These are phyloP conservation scores for Chelonoidis abingdonii DNA, from an alignment of 2,113 vertebrate genomes.

Conservation along the genomic window DNA sequence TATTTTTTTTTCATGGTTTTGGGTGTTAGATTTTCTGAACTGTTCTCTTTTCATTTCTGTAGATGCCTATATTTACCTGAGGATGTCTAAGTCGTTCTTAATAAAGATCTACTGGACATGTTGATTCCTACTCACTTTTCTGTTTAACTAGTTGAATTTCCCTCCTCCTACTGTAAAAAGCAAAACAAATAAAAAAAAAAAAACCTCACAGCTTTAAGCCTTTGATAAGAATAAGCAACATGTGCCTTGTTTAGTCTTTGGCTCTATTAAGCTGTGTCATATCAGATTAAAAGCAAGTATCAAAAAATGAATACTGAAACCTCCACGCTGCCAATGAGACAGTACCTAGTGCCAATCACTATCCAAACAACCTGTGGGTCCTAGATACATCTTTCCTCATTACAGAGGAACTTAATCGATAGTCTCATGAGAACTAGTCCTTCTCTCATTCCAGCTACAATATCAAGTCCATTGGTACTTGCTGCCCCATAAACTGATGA, in stretches of 20 bases:
- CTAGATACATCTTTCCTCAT: slow-evolving; percentile 52
- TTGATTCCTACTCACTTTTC: slow-evolving; percentile 7
- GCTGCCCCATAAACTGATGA: slow-evolving; percentile 29
- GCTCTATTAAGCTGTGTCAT: slow-evolving; percentile 62
- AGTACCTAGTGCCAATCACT: slow-evolving; percentile 48
- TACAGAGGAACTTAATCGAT: slow-evolving; percentile 33
- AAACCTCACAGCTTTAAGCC: neutral
- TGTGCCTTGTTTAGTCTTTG: slow-evolving; percentile 30
- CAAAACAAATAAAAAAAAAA: neutral
- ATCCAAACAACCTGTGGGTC: slow-evolving; percentile 45
- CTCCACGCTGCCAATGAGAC: slow-evolving; percentile 42
- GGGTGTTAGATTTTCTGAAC: neutral
- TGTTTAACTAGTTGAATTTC: neutral
- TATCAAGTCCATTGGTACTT: slow-evolving; percentile 31
- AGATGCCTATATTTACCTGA: neutral
- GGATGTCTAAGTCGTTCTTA: neutral
- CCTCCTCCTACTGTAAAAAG: neutral
- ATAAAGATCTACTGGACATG: neutral
- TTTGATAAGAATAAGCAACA: slow-evolving; percentile 28
- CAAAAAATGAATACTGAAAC: slow-evolving; percentile 68
- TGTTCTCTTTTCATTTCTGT: neutral
- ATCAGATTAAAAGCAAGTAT: slow-evolving; percentile 63
- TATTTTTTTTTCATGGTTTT: neutral
- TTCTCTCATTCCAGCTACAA: slow-evolving; percentile 3
- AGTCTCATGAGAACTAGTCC: slow-evolving; percentile 29